These are phyloP conservation scores for Apomyelois bistriatella DNA, from an alignment of 2,888 invertebrate genomes.

Conservation along the genomic window DNA sequence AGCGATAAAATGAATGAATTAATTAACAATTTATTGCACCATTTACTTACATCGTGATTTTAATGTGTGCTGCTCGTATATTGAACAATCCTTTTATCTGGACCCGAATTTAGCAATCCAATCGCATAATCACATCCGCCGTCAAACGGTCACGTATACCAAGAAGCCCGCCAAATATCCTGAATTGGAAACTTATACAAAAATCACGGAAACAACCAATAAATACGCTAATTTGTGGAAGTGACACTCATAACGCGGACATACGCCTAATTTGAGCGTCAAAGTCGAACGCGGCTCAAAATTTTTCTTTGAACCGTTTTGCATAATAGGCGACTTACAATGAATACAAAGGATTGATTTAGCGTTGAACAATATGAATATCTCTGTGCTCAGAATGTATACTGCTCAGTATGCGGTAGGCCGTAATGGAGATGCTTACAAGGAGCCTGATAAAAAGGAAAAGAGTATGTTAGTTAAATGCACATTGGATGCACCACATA, in stretches of 20 bases:
- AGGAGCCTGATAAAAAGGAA: neutral
- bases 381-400: conserved; percentile 47
- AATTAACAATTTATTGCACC: no score
- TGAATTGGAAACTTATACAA: neutral
- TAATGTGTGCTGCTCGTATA: no score
- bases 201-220: conserved; percentile 5
- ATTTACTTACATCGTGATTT: no score
- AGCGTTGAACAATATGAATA: conserved; percentile 34
- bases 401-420: conserved; percentile 43
- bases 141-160: conserved; percentile 8
- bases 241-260: neutral
- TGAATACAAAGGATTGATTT: conserved; percentile 49
- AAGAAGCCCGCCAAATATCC: neutral
- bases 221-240: conserved; percentile 6
- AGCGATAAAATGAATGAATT: no score
- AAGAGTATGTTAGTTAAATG: neutral
- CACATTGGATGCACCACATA: neutral
- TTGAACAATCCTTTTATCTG: no score
- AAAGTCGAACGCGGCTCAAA: conserved; percentile 37
- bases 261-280: neutral
- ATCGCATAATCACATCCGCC: neutral
- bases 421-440: conserved; percentile 13
- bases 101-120: neutral
- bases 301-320: conserved; percentile 63
- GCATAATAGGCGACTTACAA: conserved; percentile 46